Base-by-base conservation (phyloP, 2,113 vertebrate genomes). In the Phoxinus phoxinus region DNA sequence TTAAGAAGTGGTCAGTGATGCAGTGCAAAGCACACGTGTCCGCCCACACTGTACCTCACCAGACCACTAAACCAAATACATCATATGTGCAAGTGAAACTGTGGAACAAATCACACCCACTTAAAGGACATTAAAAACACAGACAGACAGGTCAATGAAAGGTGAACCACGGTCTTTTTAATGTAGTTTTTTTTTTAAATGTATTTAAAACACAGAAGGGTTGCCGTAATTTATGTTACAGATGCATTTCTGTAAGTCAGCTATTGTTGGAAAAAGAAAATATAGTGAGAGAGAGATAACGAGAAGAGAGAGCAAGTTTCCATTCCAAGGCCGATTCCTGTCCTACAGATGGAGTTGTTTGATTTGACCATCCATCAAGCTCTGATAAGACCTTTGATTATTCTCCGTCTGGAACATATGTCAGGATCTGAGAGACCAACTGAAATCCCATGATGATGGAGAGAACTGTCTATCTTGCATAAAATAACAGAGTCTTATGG, bases 1-100 rank as follows among this genome's bases (percentile, higher is more conserved):
- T 90, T 89, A 78, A 81, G 73, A 81, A 81, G 53, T 13, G 15
- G 63, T 84, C 56, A 69, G 71, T 65, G 46, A 81, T 67, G 86
- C 89, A 61, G 82, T n/a, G 71, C 83, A 56, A 80, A 87, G 84
- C 85, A 84, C 73, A 63, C 21, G 82, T 85, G 88, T 88, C 73
- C 81, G 58, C 86, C 78, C 77, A 19, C 73, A 80, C 84, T 89
- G 76, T 78, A 83, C 86, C 84, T 89, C 58, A 56, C 32, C 5
- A 11, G 44, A 83, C 56, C 65, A 81, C 23, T 58, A 74, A 87
- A 41, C 17, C 80, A 65, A 85, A 89, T 90, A 27, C 79, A 84
- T 93, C 88, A 88, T 63, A 12, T 27, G 51, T 30, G 58, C 17
- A 76, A 21, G 56, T 53, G 58, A 86, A 74, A 11, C 61, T n/a